Percentiles rank a stretch among this genome's conserved stretches.
phyloP scores from a whole-genome alignment of 2,888 invertebrate species.

The Conomelus anceps region DNA sequence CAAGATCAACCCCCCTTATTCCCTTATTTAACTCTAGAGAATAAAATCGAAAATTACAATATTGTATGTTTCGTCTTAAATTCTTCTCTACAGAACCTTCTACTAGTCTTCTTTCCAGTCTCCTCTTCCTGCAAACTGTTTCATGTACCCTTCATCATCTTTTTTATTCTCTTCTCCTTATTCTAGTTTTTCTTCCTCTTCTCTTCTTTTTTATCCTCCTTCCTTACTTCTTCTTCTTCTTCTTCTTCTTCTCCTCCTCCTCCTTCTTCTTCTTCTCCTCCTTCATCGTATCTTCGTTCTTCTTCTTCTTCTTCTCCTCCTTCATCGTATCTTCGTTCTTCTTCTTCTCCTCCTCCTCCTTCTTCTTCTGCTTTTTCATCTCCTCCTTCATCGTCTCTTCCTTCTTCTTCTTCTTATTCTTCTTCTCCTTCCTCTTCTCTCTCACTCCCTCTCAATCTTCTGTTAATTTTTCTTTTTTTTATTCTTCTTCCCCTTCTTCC shows the following conservation, averaged over 20 bases:
- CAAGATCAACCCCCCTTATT: neutral
- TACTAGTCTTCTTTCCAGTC: neutral
- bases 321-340: too few relatives aligned
- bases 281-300: neutral
- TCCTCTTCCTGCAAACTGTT: neutral
- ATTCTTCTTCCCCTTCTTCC: too few relatives aligned
- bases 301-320: neutral
- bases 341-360: too few relatives aligned
- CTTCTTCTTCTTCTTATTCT: neutral
- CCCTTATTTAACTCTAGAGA: neutral
- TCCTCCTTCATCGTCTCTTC: neutral
- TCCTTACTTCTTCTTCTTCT: neutral
- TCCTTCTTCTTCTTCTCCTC: neutral
- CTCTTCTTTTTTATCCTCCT: too few relatives aligned
- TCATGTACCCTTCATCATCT: neutral
- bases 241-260: neutral
- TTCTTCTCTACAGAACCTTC: too few relatives aligned
- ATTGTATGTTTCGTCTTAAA: too few relatives aligned
- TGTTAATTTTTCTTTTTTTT: too few relatives aligned
- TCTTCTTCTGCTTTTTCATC: too few relatives aligned
- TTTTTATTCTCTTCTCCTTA: neutral
- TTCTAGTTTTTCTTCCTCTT: neutral
- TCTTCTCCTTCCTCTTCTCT: neutral
- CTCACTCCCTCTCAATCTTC: neutral
- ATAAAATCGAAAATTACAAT: neutral